phyloP scores from a whole-genome alignment of 2,888 invertebrate species.

The Drosophila monieri region DNA sequence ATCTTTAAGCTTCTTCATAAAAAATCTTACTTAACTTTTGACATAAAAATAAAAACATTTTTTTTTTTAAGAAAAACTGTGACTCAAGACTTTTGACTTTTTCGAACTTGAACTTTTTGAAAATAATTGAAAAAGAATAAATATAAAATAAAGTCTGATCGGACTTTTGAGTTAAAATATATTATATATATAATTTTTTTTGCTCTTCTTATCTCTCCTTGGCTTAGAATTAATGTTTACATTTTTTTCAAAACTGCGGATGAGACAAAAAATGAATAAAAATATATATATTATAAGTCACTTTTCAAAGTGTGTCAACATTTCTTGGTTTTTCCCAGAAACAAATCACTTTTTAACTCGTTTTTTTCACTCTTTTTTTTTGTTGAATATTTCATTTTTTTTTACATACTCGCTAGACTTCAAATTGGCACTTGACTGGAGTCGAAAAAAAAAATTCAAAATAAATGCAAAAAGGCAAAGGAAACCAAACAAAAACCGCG shows the following conservation, averaged over 20 bases:
- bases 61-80: no score
- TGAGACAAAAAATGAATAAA: neutral
- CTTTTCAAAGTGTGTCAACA: neutral
- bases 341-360: neutral
- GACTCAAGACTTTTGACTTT: no score
- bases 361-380: neutral
- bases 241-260: neutral
- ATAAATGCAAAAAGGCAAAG: conserved; percentile 3
- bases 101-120: no score
- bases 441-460: conserved; percentile 1
- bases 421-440: conserved; percentile 2
- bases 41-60: no score
- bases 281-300: neutral
- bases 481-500: conserved; percentile 15
- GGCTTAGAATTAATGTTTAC: neutral
- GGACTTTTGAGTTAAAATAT: no score
- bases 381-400: neutral
- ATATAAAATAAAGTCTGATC: no score
- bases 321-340: neutral
- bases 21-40: no score
- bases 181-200: no score
- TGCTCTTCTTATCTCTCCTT: neutral
- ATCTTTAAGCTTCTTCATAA: no score
- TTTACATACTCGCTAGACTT: conserved; percentile 4
- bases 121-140: no score